Evolutionary conservation across 1,140 invertebrate species (phyloP).

Genomic region (Proctacanthus coquilletti): DNA sequence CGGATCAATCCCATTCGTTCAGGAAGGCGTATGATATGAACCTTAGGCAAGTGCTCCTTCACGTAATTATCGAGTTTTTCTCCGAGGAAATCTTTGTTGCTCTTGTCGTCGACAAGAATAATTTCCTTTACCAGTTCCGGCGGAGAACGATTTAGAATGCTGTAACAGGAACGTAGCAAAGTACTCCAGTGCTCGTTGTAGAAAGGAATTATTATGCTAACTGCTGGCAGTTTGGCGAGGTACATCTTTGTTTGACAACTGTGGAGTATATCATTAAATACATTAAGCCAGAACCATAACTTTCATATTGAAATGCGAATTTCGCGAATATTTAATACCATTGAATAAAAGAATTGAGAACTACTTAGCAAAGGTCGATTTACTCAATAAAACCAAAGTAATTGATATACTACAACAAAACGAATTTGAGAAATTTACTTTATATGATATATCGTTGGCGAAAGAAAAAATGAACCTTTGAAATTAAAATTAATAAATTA

Average conservation of each 20-base stretch:
- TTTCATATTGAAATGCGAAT: no score
- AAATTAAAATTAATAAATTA: no score
- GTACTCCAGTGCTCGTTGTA: slow-evolving; percentile 88
- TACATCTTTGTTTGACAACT: slow-evolving; percentile 64
- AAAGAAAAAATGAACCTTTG: no score
- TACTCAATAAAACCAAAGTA: no score
- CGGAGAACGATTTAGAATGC: slow-evolving; percentile 72
- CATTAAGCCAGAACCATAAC: no score
- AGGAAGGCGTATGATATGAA: slow-evolving; percentile 55
- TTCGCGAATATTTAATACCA: no score
- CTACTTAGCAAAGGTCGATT: no score
- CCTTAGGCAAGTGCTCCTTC: slow-evolving; percentile 52
- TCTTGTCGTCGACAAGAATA: slow-evolving; percentile 85
- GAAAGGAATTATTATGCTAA: slow-evolving; percentile 83
- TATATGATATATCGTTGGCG: no score
- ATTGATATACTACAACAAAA: no score
- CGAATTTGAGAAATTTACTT: no score
- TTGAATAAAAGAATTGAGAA: no score
- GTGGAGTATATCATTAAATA: no score
- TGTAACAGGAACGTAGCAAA: slow-evolving; percentile 67
- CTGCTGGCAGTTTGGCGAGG: slow-evolving; percentile 56
- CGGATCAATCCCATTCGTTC: slow-evolving; percentile 73
- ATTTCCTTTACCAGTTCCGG: slow-evolving; percentile 71
- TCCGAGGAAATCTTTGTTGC: slow-evolving; percentile 56
- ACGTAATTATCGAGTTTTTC: slow-evolving; percentile 63